These are phyloP conservation scores for Enteromius argenteus DNA, from an alignment of 2,797 vertebrate species.

Conservation along the genomic window DNA sequence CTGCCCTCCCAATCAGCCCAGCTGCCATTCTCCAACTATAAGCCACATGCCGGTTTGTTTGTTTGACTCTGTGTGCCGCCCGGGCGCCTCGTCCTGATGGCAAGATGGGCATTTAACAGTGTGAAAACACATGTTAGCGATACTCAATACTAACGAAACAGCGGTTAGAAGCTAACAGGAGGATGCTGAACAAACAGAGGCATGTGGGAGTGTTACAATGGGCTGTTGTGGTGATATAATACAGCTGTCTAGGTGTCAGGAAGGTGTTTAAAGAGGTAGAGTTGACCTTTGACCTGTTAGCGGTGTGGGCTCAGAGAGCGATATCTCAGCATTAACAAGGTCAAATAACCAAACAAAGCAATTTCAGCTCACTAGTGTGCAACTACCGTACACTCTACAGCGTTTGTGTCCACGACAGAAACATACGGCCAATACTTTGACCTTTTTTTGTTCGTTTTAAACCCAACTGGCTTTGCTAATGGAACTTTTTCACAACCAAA, in stretches of 20 bases:
- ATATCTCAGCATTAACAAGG: constrained; percentile 51
- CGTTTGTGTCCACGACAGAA: constrained; percentile 17
- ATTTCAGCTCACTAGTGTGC: constrained; percentile 36
- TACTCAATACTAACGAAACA: constrained; percentile 37
- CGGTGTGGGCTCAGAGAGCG: constrained; percentile 38
- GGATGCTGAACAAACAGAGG: constrained; percentile 40
- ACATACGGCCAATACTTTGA: constrained; percentile 41
- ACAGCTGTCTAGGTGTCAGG: constrained; percentile 41
- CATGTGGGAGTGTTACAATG: neutral
- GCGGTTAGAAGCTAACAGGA: constrained; percentile 1
- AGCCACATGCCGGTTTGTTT: constrained; percentile 53
- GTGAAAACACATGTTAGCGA: constrained; percentile 47
- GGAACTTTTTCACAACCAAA: constrained; percentile 46
- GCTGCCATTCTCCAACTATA: constrained; percentile 44
- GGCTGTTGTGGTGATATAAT: constrained; percentile 26
- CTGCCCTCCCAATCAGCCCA: constrained; percentile 50
- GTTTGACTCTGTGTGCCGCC: constrained; percentile 45
- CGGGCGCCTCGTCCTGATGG: constrained; percentile 32
- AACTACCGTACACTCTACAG: constrained; percentile 11
- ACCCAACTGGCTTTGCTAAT: constrained; percentile 26
- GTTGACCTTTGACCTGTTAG: constrained; percentile 51
- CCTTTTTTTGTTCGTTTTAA: constrained; percentile 50
- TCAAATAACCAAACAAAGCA: constrained; percentile 40
- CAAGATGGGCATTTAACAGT: constrained; percentile 53
- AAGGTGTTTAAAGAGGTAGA: constrained; percentile 41